Percentiles rank a stretch among this genome's conserved stretches.
Conservation (phyloP, 2,888 invertebrate genomes). For the Meliscaeva auricollis region DNA sequence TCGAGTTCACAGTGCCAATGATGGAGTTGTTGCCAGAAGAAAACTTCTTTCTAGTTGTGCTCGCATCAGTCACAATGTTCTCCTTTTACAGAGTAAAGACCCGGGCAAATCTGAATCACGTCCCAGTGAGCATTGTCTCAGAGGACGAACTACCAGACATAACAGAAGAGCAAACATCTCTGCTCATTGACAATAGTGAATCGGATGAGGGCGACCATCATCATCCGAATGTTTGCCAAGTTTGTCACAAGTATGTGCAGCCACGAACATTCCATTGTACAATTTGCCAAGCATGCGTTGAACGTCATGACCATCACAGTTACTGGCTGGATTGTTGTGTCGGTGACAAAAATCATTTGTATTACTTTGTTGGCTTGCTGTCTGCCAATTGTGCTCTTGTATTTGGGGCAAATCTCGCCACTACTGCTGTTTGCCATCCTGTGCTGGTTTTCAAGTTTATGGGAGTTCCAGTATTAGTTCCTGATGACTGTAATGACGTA, state of each 20-base stretch:
- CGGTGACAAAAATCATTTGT: conserved; percentile 90
- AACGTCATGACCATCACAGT: conserved; percentile 91
- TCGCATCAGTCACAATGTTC: conserved; percentile 79
- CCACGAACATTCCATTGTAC: conserved; percentile 92
- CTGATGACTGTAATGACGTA: conserved; percentile 93
- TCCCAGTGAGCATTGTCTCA: conserved; percentile 79
- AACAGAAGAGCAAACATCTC: conserved; percentile 80
- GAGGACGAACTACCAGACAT: conserved; percentile 82
- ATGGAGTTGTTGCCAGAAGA: conserved; percentile 89
- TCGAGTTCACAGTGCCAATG: conserved; percentile 90
- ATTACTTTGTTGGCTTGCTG: conserved; percentile 89
- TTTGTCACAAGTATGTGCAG: conserved; percentile 86
- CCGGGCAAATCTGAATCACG: conserved; percentile 81
- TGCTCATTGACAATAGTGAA: conserved; percentile 79
- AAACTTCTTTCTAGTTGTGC: conserved; percentile 85
- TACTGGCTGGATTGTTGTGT: conserved; percentile 95
- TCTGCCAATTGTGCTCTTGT: conserved; percentile 88
- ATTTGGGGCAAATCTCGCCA: conserved; percentile 91
- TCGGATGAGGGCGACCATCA: conserved; percentile 79
- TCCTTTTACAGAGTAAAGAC: conserved; percentile 79
- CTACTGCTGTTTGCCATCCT: conserved; percentile 94
- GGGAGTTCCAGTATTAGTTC: conserved; percentile 87
- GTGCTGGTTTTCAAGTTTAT: conserved; percentile 83
- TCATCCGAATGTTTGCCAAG: conserved; percentile 85
- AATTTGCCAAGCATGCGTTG: conserved; percentile 92